phyloP scores from a whole-genome alignment of 2,888 invertebrate species.

The Ernsta delagoae region DNA sequence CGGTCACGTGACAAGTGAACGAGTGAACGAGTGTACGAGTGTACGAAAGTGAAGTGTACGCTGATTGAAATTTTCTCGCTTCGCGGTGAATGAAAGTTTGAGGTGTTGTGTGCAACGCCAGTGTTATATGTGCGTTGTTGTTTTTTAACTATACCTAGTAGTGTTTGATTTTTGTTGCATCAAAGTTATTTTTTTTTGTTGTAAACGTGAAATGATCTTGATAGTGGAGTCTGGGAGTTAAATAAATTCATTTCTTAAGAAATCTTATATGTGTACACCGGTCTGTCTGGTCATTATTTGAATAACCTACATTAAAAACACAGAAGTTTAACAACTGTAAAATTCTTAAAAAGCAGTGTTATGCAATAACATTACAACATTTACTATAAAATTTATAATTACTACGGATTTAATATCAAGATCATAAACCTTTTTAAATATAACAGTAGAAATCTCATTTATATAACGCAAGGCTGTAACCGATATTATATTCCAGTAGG shows the following conservation, averaged over 20 bases:
- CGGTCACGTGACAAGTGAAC: neutral
- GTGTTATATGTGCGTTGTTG: no score
- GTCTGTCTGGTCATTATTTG: no score
- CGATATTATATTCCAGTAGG: constrained; percentile 28
- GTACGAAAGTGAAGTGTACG: neutral
- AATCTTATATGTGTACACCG: no score
- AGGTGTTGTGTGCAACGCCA: neutral
- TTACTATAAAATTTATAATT: no score
- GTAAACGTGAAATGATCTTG: neutral
- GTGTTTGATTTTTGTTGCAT: no score
- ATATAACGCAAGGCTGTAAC: constrained; percentile 22
- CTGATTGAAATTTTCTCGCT: neutral
- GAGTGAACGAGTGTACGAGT: neutral
- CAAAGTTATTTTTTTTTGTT: neutral
- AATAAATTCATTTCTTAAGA: no score
- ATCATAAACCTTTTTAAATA: neutral
- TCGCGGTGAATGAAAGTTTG: neutral
- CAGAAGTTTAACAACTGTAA: no score
- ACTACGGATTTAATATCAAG: neutral
- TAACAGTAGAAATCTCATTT: constrained; percentile 17
- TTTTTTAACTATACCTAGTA: no score
- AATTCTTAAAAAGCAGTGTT: no score
- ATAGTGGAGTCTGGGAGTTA: neutral
- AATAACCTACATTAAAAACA: no score
- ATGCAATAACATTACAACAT: no score